phyloP scores from a whole-genome alignment of 2,888 invertebrate genomes.

The Charanyca ferruginea region DNA sequence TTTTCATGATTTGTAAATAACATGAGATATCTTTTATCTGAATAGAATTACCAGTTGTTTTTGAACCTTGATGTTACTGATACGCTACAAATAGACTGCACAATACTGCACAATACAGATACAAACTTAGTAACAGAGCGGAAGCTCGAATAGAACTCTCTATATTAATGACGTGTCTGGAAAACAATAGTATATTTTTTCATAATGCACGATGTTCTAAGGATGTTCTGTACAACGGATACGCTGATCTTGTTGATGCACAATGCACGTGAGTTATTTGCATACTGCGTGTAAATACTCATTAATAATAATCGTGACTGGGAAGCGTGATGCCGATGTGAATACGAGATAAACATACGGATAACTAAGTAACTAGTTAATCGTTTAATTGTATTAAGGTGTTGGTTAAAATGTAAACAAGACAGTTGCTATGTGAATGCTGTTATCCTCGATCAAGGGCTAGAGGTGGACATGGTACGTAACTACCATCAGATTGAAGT shows the following conservation, averaged over 20 bases:
- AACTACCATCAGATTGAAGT: neutral
- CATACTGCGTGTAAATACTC: constrained; percentile 65
- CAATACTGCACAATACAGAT: constrained; percentile 32
- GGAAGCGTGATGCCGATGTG: constrained; percentile 62
- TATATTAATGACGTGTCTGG: constrained; percentile 54
- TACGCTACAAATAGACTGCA: constrained; percentile 21
- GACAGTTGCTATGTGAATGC: constrained; percentile 33
- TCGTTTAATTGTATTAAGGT: constrained; percentile 46
- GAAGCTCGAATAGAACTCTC: constrained; percentile 42
- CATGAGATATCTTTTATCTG: constrained; percentile 7
- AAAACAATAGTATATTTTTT: constrained; percentile 53
- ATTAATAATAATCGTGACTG: constrained; percentile 71
- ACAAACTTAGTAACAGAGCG: constrained; percentile 28
- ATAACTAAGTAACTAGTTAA: constrained; percentile 47
- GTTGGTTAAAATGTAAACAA: constrained; percentile 29
- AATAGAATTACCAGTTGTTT: constrained; percentile 10
- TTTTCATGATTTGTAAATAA: constrained; percentile 21
- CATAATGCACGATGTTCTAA: constrained; percentile 39
- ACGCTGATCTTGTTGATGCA: constrained; percentile 55
- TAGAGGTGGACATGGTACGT: constrained; percentile 6
- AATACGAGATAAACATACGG: constrained; percentile 57
- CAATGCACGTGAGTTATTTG: constrained; percentile 65
- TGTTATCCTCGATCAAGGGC: constrained; percentile 25
- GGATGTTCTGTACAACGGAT: constrained; percentile 53
- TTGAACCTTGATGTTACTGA: constrained; percentile 29